A percentile compares a stretch with the other conserved stretches of the same genome.
These are phyloP conservation scores for Nannobrachium achirus DNA, from an alignment of 2,113 vertebrate genomes.

Conservation along the genomic window DNA sequence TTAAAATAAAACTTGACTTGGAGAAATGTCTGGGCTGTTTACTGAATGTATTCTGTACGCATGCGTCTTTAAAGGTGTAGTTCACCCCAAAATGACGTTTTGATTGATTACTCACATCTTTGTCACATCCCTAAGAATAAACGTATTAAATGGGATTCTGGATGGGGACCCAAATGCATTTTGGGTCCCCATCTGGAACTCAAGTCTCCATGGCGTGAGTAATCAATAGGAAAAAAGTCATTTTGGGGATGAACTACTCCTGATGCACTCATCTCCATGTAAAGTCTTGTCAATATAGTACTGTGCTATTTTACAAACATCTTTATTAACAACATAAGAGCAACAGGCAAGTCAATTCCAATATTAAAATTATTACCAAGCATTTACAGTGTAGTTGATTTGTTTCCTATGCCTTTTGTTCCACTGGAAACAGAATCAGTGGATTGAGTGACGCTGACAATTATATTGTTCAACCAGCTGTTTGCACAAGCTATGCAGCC, in stretches of 20 bases:
- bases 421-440: neutral
- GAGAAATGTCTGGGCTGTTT: slow-evolving; percentile 23
- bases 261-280: too few relatives aligned
- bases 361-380: neutral
- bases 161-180: neutral
- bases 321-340: slow-evolving; percentile 20
- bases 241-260: too few relatives aligned
- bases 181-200: too few relatives aligned
- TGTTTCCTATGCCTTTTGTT: neutral
- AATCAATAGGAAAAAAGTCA: too few relatives aligned
- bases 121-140: neutral
- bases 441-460: neutral
- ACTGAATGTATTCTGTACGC: slow-evolving; percentile 18
- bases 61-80: too few relatives aligned
- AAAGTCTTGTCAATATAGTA: neutral
- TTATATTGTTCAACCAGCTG: neutral
- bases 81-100: too few relatives aligned
- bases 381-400: slow-evolving; percentile 4
- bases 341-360: neutral
- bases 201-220: too few relatives aligned
- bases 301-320: neutral
- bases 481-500: neutral
- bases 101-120: too few relatives aligned
- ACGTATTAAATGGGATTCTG: neutral
- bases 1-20: slow-evolving; percentile 65